Conservation (phyloP, 2,113 vertebrate genomes). For the Grus americana region DNA sequence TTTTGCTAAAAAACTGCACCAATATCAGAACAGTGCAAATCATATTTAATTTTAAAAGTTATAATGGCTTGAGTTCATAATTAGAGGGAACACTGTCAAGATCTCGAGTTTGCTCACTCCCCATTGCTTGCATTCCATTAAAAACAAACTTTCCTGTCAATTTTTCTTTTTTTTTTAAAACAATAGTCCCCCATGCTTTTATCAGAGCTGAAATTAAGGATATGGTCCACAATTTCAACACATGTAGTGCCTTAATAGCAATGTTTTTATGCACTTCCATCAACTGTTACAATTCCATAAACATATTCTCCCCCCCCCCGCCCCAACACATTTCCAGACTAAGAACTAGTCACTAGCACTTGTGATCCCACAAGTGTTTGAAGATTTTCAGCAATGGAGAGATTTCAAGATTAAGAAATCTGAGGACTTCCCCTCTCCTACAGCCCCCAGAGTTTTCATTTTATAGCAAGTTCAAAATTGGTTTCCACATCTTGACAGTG, state of each 20-base stretch:
- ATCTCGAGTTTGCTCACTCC: conserved; percentile 70
- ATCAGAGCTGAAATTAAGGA: conserved; percentile 58
- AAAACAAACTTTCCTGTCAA: conserved; percentile 52
- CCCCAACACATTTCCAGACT: neutral
- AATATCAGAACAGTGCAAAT: conserved; percentile 87
- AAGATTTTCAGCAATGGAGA: conserved; percentile 73
- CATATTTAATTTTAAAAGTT: conserved; percentile 85
- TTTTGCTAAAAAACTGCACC: conserved; percentile 86
- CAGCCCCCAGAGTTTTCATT: conserved; percentile 63
- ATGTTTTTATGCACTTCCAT: conserved; percentile 54
- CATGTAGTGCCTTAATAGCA: conserved; percentile 28
- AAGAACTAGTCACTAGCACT: conserved; percentile 60
- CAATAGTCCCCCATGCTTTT: conserved; percentile 15
- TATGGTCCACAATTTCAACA: conserved; percentile 64
- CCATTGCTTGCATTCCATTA: conserved; percentile 70
- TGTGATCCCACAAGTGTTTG: conserved; percentile 71
- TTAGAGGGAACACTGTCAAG: conserved; percentile 84
- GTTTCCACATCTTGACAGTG: conserved; percentile 82
- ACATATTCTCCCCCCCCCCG: neutral
- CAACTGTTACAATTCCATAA: neutral
- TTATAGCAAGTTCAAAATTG: conserved; percentile 43
- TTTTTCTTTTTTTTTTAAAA: neutral
- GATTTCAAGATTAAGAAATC: conserved; percentile 54
- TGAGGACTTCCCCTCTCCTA: conserved; percentile 55
- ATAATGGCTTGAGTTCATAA: conserved; percentile 85